Conservation (phyloP, 2,888 invertebrate species). For the Cosmia trapezina region DNA sequence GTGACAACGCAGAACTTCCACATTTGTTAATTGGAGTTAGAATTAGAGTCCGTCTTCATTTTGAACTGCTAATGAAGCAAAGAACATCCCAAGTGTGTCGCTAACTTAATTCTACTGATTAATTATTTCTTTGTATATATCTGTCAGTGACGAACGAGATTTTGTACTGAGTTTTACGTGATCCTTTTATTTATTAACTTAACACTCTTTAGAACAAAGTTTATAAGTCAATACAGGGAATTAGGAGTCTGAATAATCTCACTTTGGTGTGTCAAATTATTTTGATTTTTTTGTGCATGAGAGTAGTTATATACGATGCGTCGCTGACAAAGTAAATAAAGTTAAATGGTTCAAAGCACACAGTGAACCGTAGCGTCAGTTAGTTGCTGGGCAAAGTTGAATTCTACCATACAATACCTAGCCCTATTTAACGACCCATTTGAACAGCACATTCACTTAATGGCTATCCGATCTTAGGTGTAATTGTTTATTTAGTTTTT, state of each 20-base stretch:
- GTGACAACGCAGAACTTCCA: constrained; percentile 76
- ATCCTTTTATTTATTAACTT: constrained; percentile 46
- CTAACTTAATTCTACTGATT: constrained; percentile 55
- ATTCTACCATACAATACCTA: background rate
- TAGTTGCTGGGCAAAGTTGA: background rate
- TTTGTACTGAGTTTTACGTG: constrained; percentile 22
- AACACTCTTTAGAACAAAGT: constrained; percentile 5
- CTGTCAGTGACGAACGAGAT: constrained; percentile 33
- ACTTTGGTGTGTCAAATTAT: background rate
- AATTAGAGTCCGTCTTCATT: constrained; percentile 72
- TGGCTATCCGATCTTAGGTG: background rate
- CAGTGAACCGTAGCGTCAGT: background rate
- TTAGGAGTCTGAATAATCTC: background rate
- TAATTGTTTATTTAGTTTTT: constrained; percentile 26
- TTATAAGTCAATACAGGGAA: constrained; percentile 5
- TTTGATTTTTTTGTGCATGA: constrained; percentile 1
- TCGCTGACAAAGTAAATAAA: constrained; percentile 10
- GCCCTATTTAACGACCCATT: constrained; percentile 6
- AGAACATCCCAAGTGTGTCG: constrained; percentile 59
- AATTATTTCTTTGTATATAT: constrained; percentile 53
- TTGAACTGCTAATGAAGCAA: constrained; percentile 63
- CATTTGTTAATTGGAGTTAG: constrained; percentile 80
- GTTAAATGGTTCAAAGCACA: constrained; percentile 20
- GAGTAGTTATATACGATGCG: background rate
- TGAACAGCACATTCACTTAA: background rate